phyloP scores from a whole-genome alignment of 2,888 invertebrate species.

The Aporophyla nigra region DNA sequence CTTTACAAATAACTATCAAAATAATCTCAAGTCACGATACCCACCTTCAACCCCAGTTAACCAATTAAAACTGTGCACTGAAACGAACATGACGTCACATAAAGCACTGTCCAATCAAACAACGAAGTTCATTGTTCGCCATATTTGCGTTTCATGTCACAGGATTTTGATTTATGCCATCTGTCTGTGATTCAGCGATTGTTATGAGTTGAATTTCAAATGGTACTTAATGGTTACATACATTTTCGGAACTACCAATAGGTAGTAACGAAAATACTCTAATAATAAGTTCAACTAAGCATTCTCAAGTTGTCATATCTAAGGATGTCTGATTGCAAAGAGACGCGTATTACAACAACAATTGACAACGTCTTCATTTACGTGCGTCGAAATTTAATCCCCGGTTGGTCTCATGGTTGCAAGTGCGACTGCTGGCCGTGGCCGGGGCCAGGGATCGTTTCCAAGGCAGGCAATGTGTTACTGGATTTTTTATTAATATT shows the following conservation, averaged over 20 bases:
- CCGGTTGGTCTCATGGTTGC: no score
- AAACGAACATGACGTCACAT: constrained; percentile 50
- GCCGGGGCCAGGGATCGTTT: no score
- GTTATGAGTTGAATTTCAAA: constrained; percentile 31
- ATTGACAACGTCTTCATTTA: no score
- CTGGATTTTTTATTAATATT: background rate
- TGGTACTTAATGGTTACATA: background rate
- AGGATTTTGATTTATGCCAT: constrained; percentile 51
- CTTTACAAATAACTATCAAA: background rate
- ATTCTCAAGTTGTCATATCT: background rate
- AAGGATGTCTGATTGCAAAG: background rate
- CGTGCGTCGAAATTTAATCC: no score
- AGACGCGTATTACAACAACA: background rate
- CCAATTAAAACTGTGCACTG: constrained; percentile 56
- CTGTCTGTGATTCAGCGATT: constrained; percentile 36
- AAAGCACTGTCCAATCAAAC: constrained; percentile 59
- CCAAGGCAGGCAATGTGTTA: background rate
- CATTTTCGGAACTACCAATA: background rate
- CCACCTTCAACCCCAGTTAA: constrained; percentile 12
- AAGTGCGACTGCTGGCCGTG: no score
- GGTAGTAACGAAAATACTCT: no score
- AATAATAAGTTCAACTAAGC: no score
- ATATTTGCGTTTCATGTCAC: constrained; percentile 60
- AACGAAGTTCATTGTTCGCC: constrained; percentile 56
- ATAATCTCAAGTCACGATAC: constrained; percentile 30